Percentiles rank a stretch among this genome's conserved stretches.
These are phyloP conservation scores for Collichthys lucidus DNA, from an alignment of 2,113 vertebrate genomes.

Conservation along the genomic window DNA sequence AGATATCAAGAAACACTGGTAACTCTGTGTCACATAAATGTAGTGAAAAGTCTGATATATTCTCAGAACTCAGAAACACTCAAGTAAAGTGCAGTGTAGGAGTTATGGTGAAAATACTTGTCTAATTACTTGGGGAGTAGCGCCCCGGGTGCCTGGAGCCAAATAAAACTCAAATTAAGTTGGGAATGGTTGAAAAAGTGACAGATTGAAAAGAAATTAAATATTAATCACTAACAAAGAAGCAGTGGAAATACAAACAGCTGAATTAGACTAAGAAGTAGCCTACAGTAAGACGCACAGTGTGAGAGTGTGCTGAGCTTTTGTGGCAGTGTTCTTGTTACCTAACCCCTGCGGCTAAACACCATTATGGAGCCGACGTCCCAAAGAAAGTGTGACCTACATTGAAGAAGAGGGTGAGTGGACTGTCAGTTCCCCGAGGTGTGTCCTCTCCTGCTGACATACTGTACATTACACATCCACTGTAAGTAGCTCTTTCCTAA, in stretches of 20 bases:
- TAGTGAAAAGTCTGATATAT: neutral
- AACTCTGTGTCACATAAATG: neutral
- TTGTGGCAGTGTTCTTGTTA: neutral
- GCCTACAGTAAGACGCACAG: neutral
- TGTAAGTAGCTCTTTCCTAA: conserved; percentile 7
- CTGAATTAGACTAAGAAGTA: neutral
- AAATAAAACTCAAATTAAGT: conserved; percentile 8
- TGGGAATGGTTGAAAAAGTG: neutral
- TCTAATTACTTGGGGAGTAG: conserved; percentile 12
- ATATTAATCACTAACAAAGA: conserved; percentile 8
- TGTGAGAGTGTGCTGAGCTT: conserved; percentile 1
- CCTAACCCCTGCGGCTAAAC: conserved; percentile 40
- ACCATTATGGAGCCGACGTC: conserved; percentile 16
- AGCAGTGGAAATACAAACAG: neutral
- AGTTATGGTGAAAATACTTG: neutral
- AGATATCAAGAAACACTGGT: too few species aligned
- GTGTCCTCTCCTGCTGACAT: neutral
- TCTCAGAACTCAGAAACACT: neutral
- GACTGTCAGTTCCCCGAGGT: conserved; percentile 9
- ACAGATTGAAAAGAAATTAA: neutral
- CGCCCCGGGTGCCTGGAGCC: neutral
- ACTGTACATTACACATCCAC: conserved; percentile 5
- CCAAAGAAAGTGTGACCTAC: conserved; percentile 54
- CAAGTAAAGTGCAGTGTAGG: neutral
- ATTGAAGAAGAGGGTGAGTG: conserved; percentile 26